Conservation (phyloP, 2,797 vertebrate genomes). For the Moxostoma hubbsi region DNA sequence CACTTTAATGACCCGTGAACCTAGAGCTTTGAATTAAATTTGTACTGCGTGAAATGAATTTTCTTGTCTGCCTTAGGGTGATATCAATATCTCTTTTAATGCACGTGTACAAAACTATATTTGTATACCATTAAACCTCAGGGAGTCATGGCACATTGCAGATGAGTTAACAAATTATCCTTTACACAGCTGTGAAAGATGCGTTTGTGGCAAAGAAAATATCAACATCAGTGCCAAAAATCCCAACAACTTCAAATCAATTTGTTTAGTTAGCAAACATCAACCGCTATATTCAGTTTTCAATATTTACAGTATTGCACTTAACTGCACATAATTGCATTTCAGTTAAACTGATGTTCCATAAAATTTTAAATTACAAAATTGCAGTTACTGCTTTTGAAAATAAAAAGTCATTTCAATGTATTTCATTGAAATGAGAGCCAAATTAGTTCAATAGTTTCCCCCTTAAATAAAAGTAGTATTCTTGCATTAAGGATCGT, state of each 20-base stretch:
- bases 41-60: slow-evolving; percentile 69
- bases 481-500: slow-evolving; percentile 73
- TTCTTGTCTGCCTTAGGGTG: slow-evolving; percentile 71
- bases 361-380: slow-evolving; percentile 81
- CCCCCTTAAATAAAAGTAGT: slow-evolving; percentile 77
- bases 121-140: slow-evolving; percentile 67
- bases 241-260: slow-evolving; percentile 67
- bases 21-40: slow-evolving; percentile 54
- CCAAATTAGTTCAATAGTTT: slow-evolving; percentile 47
- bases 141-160: slow-evolving; percentile 77
- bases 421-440: slow-evolving; percentile 65
- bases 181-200: slow-evolving; percentile 70
- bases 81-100: slow-evolving; percentile 67
- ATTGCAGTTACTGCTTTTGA: slow-evolving; percentile 72
- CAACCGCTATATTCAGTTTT: slow-evolving; percentile 77
- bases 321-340: slow-evolving; percentile 94
- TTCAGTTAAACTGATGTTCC: slow-evolving; percentile 88
- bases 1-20: slow-evolving; percentile 38
- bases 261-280: slow-evolving; percentile 73
- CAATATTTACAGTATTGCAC: slow-evolving; percentile 99
- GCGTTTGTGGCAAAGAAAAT: slow-evolving; percentile 68
- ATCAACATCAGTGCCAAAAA: slow-evolving; percentile 75
- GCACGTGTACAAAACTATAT: slow-evolving; percentile 69
- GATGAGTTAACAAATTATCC: slow-evolving; percentile 69
- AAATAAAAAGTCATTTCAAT: slow-evolving; percentile 59